Conservation (phyloP, 2,113 vertebrate species). For the Lathamus discolor region DNA sequence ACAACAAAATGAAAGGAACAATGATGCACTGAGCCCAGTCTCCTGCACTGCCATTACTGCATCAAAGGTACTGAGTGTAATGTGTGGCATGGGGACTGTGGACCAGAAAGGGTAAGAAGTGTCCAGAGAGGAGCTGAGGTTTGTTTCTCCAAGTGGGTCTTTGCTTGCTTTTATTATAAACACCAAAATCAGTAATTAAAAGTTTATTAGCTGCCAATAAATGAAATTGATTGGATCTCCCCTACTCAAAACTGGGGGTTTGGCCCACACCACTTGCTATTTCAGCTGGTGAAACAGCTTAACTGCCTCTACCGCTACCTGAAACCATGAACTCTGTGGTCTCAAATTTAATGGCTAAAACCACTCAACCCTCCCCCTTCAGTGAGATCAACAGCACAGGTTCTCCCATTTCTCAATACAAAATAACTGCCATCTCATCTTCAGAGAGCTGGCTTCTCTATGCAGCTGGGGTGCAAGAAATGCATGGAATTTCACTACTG, state of each 20-base stretch:
- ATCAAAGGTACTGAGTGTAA: background rate
- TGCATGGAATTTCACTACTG: conserved; percentile 25
- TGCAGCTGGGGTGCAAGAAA: background rate
- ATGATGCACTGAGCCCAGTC: no score
- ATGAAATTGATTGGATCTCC: background rate
- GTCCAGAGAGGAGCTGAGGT: background rate
- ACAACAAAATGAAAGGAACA: background rate
- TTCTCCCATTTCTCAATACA: background rate
- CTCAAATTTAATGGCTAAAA: background rate
- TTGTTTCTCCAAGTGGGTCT: background rate
- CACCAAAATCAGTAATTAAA: background rate
- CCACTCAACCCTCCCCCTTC: background rate
- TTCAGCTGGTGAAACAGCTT: background rate
- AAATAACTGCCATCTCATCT: background rate
- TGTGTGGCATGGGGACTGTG: background rate
- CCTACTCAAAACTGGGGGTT: fast-evolving
- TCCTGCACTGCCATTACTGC: fast-evolving
- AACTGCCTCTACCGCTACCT: background rate
- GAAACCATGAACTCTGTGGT: background rate
- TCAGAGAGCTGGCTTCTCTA: background rate
- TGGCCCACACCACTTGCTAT: background rate
- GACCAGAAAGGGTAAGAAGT: background rate
- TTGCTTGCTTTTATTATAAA: background rate
- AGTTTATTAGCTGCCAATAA: background rate
- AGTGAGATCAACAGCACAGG: background rate